Evolutionary conservation across 1,140 invertebrate genomes (phyloP), one percentile per base, ranked within the genome.

Genomic region (Pomacea maculata): DNA sequence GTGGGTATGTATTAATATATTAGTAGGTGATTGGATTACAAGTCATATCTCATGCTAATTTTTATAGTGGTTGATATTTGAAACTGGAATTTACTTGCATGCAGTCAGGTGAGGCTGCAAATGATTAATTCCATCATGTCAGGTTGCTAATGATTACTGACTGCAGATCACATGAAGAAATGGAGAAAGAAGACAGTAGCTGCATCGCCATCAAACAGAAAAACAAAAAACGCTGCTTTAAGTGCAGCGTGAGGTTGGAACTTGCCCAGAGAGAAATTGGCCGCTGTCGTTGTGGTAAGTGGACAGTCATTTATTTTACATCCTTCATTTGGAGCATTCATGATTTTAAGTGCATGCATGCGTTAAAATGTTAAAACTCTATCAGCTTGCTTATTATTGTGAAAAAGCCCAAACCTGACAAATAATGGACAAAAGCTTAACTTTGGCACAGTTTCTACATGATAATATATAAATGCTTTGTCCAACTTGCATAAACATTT

Each of bases 271-370:
- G 88, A 72, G 85, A 87, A 75, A 90, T 91, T 75, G 90, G 90
- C 64, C 82, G 81, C 74, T 91, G 90, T 80, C 86, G 85, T 87
- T 91, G 90, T 89, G 89, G 90, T 91, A 83, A 83, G 88, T 84
- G n/a, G 8, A 54, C 54, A 25, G 25, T 25, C 25, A 25, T 25
- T 25, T 25, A 25, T 79, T 19, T 76, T 12, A 57, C 52, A 19
- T 9, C n/a, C 11, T 34, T 79, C 17, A 9, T 65, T 21, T n/a
- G 65, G 17, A 5, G 55, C 54, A 19, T 52, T 17, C 17, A 14
- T 25, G 25, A n/a, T 3, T 67, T 65, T n/a, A 29, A n/a, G 25
- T 78, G 45, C n/a, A 34, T 68, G 57, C 57, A 61, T 61, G 57
- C 34, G 0, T 6, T 45, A 1, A 45, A 45, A 45, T 45, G 34